Conservation (phyloP, 2,797 vertebrate genomes). For the Sylvia borin region DNA sequence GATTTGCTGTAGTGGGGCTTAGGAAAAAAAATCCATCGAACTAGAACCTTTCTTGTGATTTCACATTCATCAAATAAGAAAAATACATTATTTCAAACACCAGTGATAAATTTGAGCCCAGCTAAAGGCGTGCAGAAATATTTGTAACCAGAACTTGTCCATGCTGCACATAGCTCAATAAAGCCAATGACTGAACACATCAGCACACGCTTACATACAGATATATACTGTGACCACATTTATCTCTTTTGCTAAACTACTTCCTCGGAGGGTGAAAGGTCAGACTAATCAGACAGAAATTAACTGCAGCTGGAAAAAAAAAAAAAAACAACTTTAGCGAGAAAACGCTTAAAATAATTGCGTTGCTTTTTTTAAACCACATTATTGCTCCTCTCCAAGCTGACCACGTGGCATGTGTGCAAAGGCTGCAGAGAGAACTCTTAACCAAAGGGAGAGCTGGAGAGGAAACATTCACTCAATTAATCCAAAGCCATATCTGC, state of each 20-base stretch:
- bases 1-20: not conserved
- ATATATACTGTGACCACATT: constrained; percentile 43
- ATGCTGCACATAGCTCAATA: constrained; percentile 39
- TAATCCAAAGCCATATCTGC: not conserved
- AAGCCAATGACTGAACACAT: not conserved
- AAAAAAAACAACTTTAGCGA: constrained; percentile 6
- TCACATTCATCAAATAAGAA: not conserved
- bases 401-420: not conserved
- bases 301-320: constrained; percentile 71
- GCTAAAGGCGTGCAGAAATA: constrained; percentile 28
- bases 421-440: not conserved
- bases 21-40: not conserved
- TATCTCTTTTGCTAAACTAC: constrained; percentile 67
- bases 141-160: constrained; percentile 44
- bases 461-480: not conserved
- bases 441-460: not conserved
- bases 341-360: constrained; percentile 72
- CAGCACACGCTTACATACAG: not conserved
- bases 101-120: constrained; percentile 3
- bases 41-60: not conserved
- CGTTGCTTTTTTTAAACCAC: constrained; percentile 47
- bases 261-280: constrained; percentile 77
- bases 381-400: constrained; percentile 25
- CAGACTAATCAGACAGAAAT: constrained; percentile 78
- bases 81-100: not conserved